Evolutionary conservation across 1,140 invertebrate genomes (phyloP), one percentile per base, ranked within the genome.

Genomic region (Ganaspis sp.): DNA sequence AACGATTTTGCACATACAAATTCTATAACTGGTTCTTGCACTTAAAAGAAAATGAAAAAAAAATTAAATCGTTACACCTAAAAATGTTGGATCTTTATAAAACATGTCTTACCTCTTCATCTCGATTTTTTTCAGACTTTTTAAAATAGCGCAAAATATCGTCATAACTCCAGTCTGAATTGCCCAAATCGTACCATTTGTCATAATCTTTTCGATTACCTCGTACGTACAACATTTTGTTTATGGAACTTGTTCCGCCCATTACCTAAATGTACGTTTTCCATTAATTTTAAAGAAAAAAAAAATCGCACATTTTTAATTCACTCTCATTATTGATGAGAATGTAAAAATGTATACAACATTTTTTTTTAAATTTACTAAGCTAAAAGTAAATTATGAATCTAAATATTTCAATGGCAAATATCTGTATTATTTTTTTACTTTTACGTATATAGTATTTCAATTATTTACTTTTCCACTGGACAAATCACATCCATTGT

Each of bases 191-290:
- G 9, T 92, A 93, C 95, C 95, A 96, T 12, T 91, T 82, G 82
- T 96, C 92, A 85, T 94, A 96, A 85, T 95, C 93, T 4, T 84
- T 84, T 1, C 87, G 90, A 85, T 95, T 93, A 0, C 94, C 95
- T 75, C 95, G 86, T 0, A 94, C 92, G 85, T 95, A 96, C 42
- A 94, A 93, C 94, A 96, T 94, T 26, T 92, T 93, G 29, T 29
- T 64, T 64, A 64, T 64, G 4, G 58, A 26, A 64, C 58, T 64
- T n/a, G 58, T n/a, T 29, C 58, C 58, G n/a, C 58, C 58, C 58
- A 64, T 64, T 15, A 29, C 26, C 58, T 64, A n/a, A 29, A 34
- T n/a, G 9, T 29, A 54, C n/a, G n/a, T 11, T 0, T 64, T n/a
- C 1, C 9, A 11, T n/a, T 6, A 23, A 26, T 64, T 64, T 29